Conservation (phyloP, 1,140 invertebrate species). For the Drosophila malerkotliana region DNA sequence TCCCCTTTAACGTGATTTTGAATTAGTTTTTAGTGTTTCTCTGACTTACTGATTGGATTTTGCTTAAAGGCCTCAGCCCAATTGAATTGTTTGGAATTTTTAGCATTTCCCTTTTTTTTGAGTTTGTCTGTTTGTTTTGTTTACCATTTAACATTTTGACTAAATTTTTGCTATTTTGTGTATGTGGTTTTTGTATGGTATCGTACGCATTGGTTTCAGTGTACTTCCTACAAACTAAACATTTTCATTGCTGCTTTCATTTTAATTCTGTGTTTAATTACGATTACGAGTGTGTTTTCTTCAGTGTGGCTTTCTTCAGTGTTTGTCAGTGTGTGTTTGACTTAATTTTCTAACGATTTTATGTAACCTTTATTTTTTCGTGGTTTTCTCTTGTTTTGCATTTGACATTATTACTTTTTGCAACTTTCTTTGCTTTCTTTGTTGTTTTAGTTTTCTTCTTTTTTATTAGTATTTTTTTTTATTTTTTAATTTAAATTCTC, state of each 20-base stretch:
- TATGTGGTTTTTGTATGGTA: conserved; percentile 43
- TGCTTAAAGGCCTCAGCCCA: conserved; percentile 24
- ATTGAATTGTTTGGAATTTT: conserved; percentile 50
- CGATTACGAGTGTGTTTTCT: conserved; percentile 44
- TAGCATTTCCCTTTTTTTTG: conserved; percentile 24
- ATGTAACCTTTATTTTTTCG: conserved; percentile 15
- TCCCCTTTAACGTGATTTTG: conserved; percentile 45
- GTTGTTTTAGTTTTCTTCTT: conserved; percentile 6
- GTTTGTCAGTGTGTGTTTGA: conserved; percentile 21
- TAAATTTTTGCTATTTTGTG: conserved; percentile 75
- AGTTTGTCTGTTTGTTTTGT: conserved; percentile 28
- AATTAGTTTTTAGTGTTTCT: conserved; percentile 39
- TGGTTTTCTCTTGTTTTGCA: conserved; percentile 35
- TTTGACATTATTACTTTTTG: conserved; percentile 38
- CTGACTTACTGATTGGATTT: conserved; percentile 24
- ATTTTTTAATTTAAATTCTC: conserved; percentile 65
- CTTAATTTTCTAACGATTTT: conserved; percentile 70
- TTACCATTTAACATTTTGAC: conserved; percentile 80
- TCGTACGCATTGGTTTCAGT: conserved; percentile 59
- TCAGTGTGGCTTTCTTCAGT: conserved; percentile 36
- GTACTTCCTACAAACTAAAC: conserved; percentile 76
- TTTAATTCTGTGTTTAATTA: conserved; percentile 47
- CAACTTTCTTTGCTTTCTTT: conserved; percentile 48
- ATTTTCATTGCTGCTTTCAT: conserved; percentile 59
- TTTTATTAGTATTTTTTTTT: conserved; percentile 15